Evolutionary conservation across 2,113 vertebrate species (phyloP).

Genomic region (Paraplagusia blochii): DNA sequence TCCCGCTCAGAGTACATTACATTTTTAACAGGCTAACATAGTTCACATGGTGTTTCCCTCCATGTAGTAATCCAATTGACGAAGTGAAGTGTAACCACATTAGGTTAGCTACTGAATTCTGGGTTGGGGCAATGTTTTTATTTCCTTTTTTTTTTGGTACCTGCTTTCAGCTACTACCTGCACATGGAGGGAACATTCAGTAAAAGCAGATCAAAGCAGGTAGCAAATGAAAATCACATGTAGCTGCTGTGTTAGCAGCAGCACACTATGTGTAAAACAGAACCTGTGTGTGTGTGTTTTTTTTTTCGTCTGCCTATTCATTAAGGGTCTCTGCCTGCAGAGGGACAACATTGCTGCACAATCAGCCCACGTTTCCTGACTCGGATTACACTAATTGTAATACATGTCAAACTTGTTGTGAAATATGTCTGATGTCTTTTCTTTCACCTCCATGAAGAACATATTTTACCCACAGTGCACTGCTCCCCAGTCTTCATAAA

Average conservation of each 20-base stretch:
- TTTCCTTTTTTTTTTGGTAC: slow-evolving; percentile 3
- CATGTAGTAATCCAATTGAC: slow-evolving; percentile 4
- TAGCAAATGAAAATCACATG: not conserved
- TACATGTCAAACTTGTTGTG: slow-evolving; percentile 15
- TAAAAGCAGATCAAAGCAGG: slow-evolving; percentile 18
- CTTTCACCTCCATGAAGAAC: slow-evolving; percentile 11
- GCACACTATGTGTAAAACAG: not conserved
- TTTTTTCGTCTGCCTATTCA: slow-evolving; percentile 9
- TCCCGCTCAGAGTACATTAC: slow-evolving; percentile 9
- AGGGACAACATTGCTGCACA: slow-evolving; percentile 3
- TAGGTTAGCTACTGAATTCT: not conserved
- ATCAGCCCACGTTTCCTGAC: slow-evolving; percentile 18
- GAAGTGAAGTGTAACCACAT: not conserved
- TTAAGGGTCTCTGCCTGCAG: slow-evolving; percentile 4
- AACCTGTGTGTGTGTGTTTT: slow-evolving; percentile 7
- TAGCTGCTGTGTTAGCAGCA: slow-evolving; percentile 3
- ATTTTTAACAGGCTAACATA: not conserved
- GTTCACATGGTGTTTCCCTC: slow-evolving; percentile 3
- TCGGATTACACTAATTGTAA: slow-evolving; percentile 1
- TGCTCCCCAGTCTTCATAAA: slow-evolving; percentile 7
- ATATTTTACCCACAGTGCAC: slow-evolving; percentile 15
- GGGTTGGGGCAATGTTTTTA: not conserved
- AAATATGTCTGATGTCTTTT: slow-evolving; percentile 8
- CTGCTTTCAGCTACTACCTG: not conserved
- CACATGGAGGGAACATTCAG: not conserved